Percentiles rank a stretch among this genome's conserved stretches.
phyloP scores from a whole-genome alignment of 2,888 invertebrate genomes.

The Acanthosoma haemorrhoidale region DNA sequence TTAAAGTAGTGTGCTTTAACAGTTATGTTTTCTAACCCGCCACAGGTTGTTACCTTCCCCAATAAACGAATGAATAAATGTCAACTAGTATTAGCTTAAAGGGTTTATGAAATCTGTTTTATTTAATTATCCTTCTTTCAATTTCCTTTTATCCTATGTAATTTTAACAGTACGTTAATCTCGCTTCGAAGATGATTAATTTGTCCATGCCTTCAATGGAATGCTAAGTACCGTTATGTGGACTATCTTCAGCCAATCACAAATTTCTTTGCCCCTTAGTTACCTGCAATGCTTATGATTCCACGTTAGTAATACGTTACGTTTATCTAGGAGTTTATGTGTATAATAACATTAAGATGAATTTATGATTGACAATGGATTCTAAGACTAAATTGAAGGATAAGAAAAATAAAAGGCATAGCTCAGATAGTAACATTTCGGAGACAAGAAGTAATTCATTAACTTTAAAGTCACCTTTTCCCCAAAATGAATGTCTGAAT shows the following conservation, averaged over 20 bases:
- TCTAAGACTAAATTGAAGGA: not conserved
- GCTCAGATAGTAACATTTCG: not conserved
- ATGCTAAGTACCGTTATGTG: constrained; percentile 26
- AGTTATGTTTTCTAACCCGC: no score
- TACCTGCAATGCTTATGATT: not conserved
- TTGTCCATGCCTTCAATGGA: no score
- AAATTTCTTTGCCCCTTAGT: not conserved
- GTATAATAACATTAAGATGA: no score
- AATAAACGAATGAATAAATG: no score
- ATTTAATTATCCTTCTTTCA: no score
- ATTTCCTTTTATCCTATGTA: no score
- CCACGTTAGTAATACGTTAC: not conserved
- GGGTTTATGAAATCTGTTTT: no score
- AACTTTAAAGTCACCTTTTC: not conserved
- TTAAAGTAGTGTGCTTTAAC: no score
- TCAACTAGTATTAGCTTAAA: no score
- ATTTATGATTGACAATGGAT: not conserved
- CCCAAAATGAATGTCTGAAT: not conserved
- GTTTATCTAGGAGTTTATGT: not conserved
- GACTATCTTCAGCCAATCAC: not conserved
- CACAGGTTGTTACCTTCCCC: no score
- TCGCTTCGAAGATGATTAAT: no score
- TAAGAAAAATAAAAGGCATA: constrained; percentile 2
- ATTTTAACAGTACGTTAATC: no score
- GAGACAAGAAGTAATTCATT: not conserved